Evolutionary conservation across 2,113 vertebrate species (phyloP), one percentile per base, ranked within the genome.

Genomic region (Leptobrachium leishanense): DNA sequence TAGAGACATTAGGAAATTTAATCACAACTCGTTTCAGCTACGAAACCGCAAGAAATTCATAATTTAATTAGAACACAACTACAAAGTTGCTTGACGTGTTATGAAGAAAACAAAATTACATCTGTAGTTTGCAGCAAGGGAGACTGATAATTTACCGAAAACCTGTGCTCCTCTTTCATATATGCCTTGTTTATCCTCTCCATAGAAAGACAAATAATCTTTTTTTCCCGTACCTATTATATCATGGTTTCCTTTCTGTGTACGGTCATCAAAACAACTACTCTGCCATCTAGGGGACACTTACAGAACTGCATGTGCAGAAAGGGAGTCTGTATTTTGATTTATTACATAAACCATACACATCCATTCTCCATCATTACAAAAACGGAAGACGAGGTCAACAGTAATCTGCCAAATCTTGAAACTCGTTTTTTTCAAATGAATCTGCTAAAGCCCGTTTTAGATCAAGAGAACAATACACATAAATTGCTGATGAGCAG

Each of bases 41-140:
- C 68, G 40, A 41, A 39, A 62, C 68, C 42, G 50, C 68, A 72
- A 12, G 70, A 72, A 50, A 79, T 55, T 66, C 77, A n/a, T 43
- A 64, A 72, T 79, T 72, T 72, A 72, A 79, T 79, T 72, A 79
- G 53, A 41, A 72, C 43, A 65, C 11, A 13, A 39, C 68, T 70
- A 62, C 41, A 77, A 66, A 65, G 31, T 53, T 13, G 12, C 62
- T 42, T 72, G 69, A 65, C 39, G 64, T 43, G 39, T 55, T 72
- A 78, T 62, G 62, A 44, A 79, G 43, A 69, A 79, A 66, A 72
- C 66, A 72, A 72, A 72, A 79, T 54, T 79, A 79, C 69, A 55
- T 20, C 62, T 78, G 62, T 65, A 57, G 68, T 79, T 43, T 66
- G 59, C 54, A 64, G 64, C 65, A 50, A 65, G 71, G 46, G 50